These are phyloP conservation scores for Disparrhopalites patrizii DNA, from an alignment of 2,888 invertebrate species.

Conservation along the genomic window DNA sequence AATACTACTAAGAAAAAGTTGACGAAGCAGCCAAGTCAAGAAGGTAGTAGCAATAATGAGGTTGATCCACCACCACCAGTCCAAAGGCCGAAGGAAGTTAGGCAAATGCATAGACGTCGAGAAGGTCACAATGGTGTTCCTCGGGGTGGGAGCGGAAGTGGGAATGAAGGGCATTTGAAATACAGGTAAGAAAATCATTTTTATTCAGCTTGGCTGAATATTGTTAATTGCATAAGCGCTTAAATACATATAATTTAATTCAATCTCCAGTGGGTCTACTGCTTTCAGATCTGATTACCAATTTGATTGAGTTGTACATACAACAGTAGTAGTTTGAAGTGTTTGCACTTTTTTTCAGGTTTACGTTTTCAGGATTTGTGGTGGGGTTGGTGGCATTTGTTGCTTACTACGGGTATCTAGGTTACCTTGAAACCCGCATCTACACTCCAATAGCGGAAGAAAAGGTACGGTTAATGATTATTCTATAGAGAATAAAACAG, in stretches of 20 bases:
- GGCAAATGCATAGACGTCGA: not conserved
- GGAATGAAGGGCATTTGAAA: constrained; percentile 2
- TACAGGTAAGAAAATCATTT: not conserved
- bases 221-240: too few relatives aligned
- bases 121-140: not conserved
- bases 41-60: not conserved
- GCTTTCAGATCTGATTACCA: not conserved
- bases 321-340: not conserved
- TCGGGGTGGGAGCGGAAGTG: not conserved
- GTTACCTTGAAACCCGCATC: constrained; percentile 81
- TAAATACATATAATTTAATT: too few relatives aligned
- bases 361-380: constrained; percentile 38
- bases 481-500: not conserved
- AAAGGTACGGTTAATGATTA: constrained; percentile 57
- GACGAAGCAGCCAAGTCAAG: not conserved
- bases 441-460: constrained; percentile 77
- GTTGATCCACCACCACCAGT: not conserved
- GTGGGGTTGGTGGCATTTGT: constrained; percentile 60
- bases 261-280: too few relatives aligned
- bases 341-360: constrained; percentile 26
- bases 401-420: constrained; percentile 69
- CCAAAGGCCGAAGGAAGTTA: constrained; percentile 6
- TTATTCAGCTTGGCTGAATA: not conserved
- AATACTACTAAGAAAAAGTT: constrained; percentile 11
- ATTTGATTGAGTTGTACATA: not conserved